Evolutionary conservation across 2,888 invertebrate species (phyloP).

Genomic region (Tuta absoluta): DNA sequence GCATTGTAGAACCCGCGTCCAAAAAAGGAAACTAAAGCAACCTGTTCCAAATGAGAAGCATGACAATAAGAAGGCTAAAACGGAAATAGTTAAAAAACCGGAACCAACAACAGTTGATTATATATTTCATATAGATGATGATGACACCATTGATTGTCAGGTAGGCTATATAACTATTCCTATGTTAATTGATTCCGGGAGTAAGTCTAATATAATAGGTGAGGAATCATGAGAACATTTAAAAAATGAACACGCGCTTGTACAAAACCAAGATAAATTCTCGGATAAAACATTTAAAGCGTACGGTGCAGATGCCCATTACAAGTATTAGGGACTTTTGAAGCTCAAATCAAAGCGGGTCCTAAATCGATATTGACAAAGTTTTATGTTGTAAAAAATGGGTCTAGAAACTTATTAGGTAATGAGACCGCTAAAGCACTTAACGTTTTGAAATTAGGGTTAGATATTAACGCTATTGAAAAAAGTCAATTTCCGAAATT

Average conservation of each 20-base stretch:
- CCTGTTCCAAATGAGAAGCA: neutral
- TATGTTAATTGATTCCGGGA: slow-evolving; percentile 38
- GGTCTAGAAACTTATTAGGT: slow-evolving; percentile 30
- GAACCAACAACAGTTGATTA: slow-evolving; percentile 26
- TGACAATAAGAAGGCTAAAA: slow-evolving; percentile 11
- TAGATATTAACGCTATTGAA: slow-evolving; percentile 24
- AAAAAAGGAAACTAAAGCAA: too few relatives aligned
- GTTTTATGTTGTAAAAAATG: slow-evolving; percentile 35
- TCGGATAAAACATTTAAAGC: slow-evolving; percentile 34
- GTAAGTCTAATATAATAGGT: slow-evolving; percentile 34
- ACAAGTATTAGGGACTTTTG: slow-evolving; percentile 36
- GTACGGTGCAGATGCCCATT: slow-evolving; percentile 36
- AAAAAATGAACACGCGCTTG: slow-evolving; percentile 27
- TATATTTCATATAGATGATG: slow-evolving; percentile 34
- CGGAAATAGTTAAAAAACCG: neutral
- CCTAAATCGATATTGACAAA: slow-evolving; percentile 3
- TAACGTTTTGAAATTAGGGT: slow-evolving; percentile 31
- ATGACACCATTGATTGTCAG: slow-evolving; percentile 31
- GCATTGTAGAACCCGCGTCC: slow-evolving; percentile 28
- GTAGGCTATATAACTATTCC: slow-evolving; percentile 32
- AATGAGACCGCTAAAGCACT: slow-evolving; percentile 32
- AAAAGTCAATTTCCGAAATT: slow-evolving; percentile 31
- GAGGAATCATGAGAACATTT: slow-evolving; percentile 34
- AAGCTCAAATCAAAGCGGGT: slow-evolving; percentile 28
- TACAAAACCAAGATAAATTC: slow-evolving; percentile 27